Percentiles rank a stretch among this genome's conserved stretches.
Evolutionary conservation across 2,888 invertebrate species (phyloP).

Genomic region (Caenorhabditis uteleia): DNA sequence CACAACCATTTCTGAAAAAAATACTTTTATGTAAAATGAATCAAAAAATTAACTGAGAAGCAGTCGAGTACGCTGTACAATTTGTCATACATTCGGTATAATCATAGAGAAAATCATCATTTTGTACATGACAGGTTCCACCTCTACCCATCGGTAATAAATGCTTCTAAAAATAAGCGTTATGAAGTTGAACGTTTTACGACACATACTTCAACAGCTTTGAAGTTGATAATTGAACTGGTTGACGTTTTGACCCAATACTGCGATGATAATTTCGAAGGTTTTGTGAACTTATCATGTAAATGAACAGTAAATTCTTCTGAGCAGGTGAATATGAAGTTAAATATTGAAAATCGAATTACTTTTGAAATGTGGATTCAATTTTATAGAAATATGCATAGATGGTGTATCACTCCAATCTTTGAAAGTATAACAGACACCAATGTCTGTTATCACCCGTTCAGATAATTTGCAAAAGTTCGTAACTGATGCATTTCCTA

Average conservation of each 20-base stretch:
- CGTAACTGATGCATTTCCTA: neutral
- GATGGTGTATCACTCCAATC: slow-evolving; percentile 6
- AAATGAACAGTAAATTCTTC: slow-evolving; percentile 9
- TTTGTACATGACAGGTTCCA: slow-evolving; percentile 30
- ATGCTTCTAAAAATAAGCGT: slow-evolving; percentile 22
- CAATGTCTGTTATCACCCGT: slow-evolving; percentile 17
- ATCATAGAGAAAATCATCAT: slow-evolving; percentile 4
- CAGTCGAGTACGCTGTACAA: neutral
- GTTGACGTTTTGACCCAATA: slow-evolving; percentile 7
- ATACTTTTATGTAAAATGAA: neutral
- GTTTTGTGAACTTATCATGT: slow-evolving; percentile 4
- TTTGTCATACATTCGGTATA: slow-evolving; percentile 8
- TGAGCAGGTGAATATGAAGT: slow-evolving; percentile 2
- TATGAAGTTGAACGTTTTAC: no score
- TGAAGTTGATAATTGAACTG: slow-evolving; percentile 8
- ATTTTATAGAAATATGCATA: slow-evolving; percentile 9
- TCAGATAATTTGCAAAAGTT: slow-evolving; percentile 11
- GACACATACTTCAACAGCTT: slow-evolving; percentile 23
- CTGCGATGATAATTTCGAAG: neutral
- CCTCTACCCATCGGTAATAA: slow-evolving; percentile 24
- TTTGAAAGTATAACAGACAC: slow-evolving; percentile 27
- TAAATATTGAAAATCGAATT: slow-evolving; percentile 2
- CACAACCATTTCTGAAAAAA: slow-evolving; percentile 28
- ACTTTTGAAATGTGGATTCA: slow-evolving; percentile 16
- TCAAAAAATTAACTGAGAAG: neutral